A percentile compares a stretch with the other conserved stretches of the same genome.
These are phyloP conservation scores for Trichopria drosophilae DNA, from an alignment of 2,888 invertebrate genomes.

Conservation along the genomic window DNA sequence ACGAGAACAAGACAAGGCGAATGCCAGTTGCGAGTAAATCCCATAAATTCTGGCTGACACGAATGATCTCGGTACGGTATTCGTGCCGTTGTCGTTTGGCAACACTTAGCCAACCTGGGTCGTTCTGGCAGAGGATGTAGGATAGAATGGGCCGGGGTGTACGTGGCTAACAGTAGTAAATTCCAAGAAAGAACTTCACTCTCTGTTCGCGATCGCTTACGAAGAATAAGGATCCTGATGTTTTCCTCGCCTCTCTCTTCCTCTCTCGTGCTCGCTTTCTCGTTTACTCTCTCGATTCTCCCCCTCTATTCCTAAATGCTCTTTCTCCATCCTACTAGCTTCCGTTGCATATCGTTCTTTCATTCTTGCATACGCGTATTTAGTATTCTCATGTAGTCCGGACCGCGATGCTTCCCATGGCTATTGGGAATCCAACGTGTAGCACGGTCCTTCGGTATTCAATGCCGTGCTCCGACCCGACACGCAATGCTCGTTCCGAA, in stretches of 20 bases:
- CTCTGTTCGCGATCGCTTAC: slow-evolving; percentile 36
- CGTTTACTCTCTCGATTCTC: slow-evolving; percentile 10
- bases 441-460: slow-evolving; percentile 48
- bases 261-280: slow-evolving; percentile 6
- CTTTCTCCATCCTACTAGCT: slow-evolving; percentile 18
- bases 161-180: slow-evolving; percentile 40
- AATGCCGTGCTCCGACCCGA: slow-evolving; percentile 37
- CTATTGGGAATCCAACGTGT: slow-evolving; percentile 51
- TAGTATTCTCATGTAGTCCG: slow-evolving; percentile 50
- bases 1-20: slow-evolving; percentile 34
- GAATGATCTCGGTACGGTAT: slow-evolving; percentile 48
- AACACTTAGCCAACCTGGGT: slow-evolving; percentile 35
- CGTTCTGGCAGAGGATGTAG: slow-evolving; percentile 2
- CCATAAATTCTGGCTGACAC: slow-evolving; percentile 51
- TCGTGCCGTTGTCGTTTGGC: slow-evolving; percentile 42
- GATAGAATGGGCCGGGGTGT: slow-evolving; percentile 33
- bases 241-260: slow-evolving; percentile 25
- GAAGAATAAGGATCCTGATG: slow-evolving; percentile 32
- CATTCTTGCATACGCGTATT: slow-evolving; percentile 45
- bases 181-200: slow-evolving; percentile 39
- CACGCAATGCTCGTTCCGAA: slow-evolving; percentile 39
- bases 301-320: slow-evolving; percentile 8
- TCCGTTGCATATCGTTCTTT: too few species aligned
- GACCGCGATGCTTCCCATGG: slow-evolving; percentile 55
- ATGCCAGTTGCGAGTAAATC: slow-evolving; percentile 45